Base-by-base conservation (phyloP, 2,888 invertebrate genomes). In the Brenthis hecate region DNA sequence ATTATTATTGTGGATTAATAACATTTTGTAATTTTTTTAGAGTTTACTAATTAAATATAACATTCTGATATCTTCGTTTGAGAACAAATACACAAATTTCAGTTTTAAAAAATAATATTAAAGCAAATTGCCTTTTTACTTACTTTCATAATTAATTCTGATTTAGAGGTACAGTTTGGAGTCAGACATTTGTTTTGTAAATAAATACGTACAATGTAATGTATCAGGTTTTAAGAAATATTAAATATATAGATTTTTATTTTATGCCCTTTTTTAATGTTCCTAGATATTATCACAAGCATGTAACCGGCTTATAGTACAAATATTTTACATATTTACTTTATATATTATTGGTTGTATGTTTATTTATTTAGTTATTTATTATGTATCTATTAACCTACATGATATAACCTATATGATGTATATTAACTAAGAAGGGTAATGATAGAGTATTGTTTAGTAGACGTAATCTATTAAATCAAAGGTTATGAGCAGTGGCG, bases 221-320 rank as follows among this genome's bases (percentile, higher is more conserved):
- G 79, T 87, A 85, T 85, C 85, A 83, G 78, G 82, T 77, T 82
- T 80, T 84, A 86, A 86, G 81, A 78, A 77, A 83, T 85, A 86
- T 82, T 85, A 86, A 88, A 88, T 85, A 85, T 82, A 85, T 84
- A 82, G 81, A 85, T 84, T 83, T 82, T 81, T 80, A 82, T 81
- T 80, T 85, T 54, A 11, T 53, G 32, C 48, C 36, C 53, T 68
- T 72, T 63, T 60, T 65, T 36, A 28, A 23, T 56, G 14, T 23
- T 48, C 58, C 19, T 19, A 1, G 19, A 19, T 19, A 19, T 19
- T 19, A 19, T 19, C 19, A 19, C 19, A 19, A 19, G 19, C 19
- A 19, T 19, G 6, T 36, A 36, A 6, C 36, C 6, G 36, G 6
- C 36, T 36, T 6, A 36, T 36, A 36, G 6, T 36, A 6, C 36